Evolutionary conservation across 2,888 invertebrate species (phyloP).

Genomic region (Lasioglossum villosulum): DNA sequence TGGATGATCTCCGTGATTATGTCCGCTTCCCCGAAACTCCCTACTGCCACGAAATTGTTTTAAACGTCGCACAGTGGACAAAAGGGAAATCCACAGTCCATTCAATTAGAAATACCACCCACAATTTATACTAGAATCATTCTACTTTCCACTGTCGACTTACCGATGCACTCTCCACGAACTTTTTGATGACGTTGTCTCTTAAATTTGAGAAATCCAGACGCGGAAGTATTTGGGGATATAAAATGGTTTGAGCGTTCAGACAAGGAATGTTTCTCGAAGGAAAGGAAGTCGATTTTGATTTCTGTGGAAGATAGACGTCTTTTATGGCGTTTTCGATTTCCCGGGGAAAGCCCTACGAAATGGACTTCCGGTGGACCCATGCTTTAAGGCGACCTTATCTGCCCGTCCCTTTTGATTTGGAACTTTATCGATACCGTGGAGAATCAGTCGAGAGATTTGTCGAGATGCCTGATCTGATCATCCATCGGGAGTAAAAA

Average conservation of each 20-base stretch:
- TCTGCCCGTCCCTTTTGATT: slow-evolving; percentile 47
- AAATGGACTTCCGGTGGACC: slow-evolving; percentile 40
- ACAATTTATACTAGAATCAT: not conserved
- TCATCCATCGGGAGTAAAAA: slow-evolving; percentile 4
- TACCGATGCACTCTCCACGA: not conserved
- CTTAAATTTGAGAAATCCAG: not conserved
- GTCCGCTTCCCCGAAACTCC: slow-evolving; percentile 16
- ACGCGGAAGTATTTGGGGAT: not conserved
- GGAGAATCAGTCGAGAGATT: slow-evolving; percentile 36
- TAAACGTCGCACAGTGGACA: not conserved
- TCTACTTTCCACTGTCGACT: not conserved
- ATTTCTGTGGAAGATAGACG: slow-evolving; percentile 17
- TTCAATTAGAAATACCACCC: not conserved
- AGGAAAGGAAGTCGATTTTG: not conserved
- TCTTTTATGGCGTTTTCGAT: slow-evolving; percentile 32
- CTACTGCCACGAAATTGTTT: not conserved
- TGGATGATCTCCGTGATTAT: slow-evolving; percentile 55
- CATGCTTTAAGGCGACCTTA: slow-evolving; percentile 42
- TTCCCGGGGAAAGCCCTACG: slow-evolving; percentile 31
- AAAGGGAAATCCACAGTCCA: not conserved
- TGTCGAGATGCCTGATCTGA: slow-evolving; percentile 20
- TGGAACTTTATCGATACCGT: slow-evolving; percentile 50
- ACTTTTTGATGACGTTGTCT: not conserved
- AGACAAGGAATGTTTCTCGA: not conserved
- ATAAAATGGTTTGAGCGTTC: not conserved